Percentiles rank a stretch among this genome's conserved stretches.
Conservation (phyloP, 2,888 invertebrate genomes). For the Tridacna crocea region DNA sequence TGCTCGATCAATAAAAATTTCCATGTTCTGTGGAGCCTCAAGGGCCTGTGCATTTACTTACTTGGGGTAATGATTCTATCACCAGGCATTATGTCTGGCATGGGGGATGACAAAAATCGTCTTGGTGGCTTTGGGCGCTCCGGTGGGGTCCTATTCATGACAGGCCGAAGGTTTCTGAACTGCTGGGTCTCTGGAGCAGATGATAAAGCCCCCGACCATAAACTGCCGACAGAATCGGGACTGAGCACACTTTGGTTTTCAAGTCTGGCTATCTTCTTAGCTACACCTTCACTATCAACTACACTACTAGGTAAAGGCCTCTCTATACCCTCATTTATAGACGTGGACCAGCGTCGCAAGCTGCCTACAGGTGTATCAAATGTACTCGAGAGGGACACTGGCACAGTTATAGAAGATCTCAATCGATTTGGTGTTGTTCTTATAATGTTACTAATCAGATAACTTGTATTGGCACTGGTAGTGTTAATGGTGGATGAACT, state of each 20-base stretch:
- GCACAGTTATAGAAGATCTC: slow-evolving; percentile 6
- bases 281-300: slow-evolving; percentile 61
- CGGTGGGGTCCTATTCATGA: slow-evolving; percentile 53
- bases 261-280: slow-evolving; percentile 62
- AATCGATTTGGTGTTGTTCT: slow-evolving; percentile 47
- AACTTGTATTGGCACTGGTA: slow-evolving; percentile 47
- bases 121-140: slow-evolving; percentile 59
- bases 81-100: slow-evolving; percentile 45
- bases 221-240: slow-evolving; percentile 33
- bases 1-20: too few species aligned
- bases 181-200: slow-evolving; percentile 1
- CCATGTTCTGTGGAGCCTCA: too few species aligned
- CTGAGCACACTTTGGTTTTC: slow-evolving; percentile 40
- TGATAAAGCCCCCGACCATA: slow-evolving; percentile 37
- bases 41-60: slow-evolving; percentile 15
- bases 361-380: slow-evolving; percentile 18
- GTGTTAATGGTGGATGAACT: slow-evolving; percentile 18
- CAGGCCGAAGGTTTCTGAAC: slow-evolving; percentile 23
- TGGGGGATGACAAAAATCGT: slow-evolving; percentile 39
- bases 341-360: slow-evolving; percentile 34
- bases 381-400: slow-evolving; percentile 15
- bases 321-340: slow-evolving; percentile 58
- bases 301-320: slow-evolving; percentile 58
- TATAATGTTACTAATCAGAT: slow-evolving; percentile 52
- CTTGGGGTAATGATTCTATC: slow-evolving; percentile 50